Evolutionary conservation across 2,888 invertebrate species (phyloP), one percentile per base, ranked within the genome.

Genomic region (Nowickia ferox): DNA sequence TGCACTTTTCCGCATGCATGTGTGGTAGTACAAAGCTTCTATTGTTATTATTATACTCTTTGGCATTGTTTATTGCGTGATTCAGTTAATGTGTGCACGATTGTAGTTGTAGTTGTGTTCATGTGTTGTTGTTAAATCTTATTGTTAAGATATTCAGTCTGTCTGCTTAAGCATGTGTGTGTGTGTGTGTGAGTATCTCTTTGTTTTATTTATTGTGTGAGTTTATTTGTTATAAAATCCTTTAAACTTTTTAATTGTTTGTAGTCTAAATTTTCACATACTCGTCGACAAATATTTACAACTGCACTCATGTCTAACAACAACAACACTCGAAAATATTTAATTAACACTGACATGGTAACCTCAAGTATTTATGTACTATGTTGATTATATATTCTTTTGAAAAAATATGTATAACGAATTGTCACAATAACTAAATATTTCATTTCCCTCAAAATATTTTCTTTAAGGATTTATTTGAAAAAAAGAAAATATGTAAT

Each of bases 171-270:
- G 42, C 2, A 9, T 4, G 10, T 17, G 40, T 81, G 13, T 38
- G 30, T 30, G 3, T 22, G 40, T 55, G 51, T 5, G 13, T 4
- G 10, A 38, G 46, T 81, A 30, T 19, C 4, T 61, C 42, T 71
- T 69, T 11, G 44, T 75, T 59, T 59, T 66, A 55, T 75, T 75
- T 68, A 68, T 75, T 61, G 63, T 82, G 44, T 69, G 68, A 75
- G 1, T 69, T 57, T 81, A 53, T 81, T 61, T 75, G 75, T 69
- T 69, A 55, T 76, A 48, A 69, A 69, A 82, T 76, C 69, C 81
- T 63, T 81, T 82, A 61, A 76, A 82, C 55, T 74, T 82, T 76
- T 76, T 71, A 82, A 76, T 82, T 82, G 76, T 76, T 82, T 76
- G 69, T 40, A 13, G 46, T 63, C 69, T 40, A 42, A 71, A 82